phyloP scores from a whole-genome alignment of 2,113 vertebrate species.

The Sinocyclocheilus anshuiensis region DNA sequence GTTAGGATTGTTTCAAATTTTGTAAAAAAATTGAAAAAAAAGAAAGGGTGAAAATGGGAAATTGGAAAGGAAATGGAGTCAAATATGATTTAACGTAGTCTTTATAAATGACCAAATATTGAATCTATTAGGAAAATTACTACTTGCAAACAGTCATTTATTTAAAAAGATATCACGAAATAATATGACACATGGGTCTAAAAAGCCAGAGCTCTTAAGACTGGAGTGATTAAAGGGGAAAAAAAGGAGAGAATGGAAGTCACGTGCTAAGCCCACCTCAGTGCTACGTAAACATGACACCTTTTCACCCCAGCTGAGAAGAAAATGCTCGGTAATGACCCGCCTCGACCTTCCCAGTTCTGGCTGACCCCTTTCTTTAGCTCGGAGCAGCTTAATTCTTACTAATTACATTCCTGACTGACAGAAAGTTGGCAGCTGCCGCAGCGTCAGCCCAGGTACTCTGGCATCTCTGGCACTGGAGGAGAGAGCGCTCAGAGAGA shows the following conservation, averaged over 20 bases:
- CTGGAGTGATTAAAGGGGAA: not conserved
- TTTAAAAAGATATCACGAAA: not conserved
- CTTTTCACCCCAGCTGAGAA: conserved; percentile 62
- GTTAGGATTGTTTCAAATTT: too few species aligned
- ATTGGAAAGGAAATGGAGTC: not conserved
- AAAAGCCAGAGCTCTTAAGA: not conserved
- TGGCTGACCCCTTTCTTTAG: conserved; percentile 82
- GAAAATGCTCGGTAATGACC: conserved; percentile 85
- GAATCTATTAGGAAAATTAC: not conserved
- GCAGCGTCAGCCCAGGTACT: conserved; percentile 77
- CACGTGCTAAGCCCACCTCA: conserved; percentile 50
- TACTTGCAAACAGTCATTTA: not conserved
- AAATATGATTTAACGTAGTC: not conserved
- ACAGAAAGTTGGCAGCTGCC: conserved; percentile 89
- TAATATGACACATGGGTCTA: not conserved
- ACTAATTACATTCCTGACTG: conserved; percentile 85
- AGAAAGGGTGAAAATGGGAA: too few species aligned
- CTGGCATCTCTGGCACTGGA: conserved; percentile 58
- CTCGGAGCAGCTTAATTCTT: conserved; percentile 87
- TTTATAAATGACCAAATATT: not conserved
- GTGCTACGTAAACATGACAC: conserved; percentile 57
- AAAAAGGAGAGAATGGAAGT: conserved; percentile 38
- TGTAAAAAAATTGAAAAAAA: too few species aligned
- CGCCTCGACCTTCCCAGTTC: conserved; percentile 80
- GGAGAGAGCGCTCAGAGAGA: conserved; percentile 41